A percentile compares a stretch with the other conserved stretches of the same genome.
Conservation (phyloP, 1,140 invertebrate genomes). For the Zaprionus capensis region DNA sequence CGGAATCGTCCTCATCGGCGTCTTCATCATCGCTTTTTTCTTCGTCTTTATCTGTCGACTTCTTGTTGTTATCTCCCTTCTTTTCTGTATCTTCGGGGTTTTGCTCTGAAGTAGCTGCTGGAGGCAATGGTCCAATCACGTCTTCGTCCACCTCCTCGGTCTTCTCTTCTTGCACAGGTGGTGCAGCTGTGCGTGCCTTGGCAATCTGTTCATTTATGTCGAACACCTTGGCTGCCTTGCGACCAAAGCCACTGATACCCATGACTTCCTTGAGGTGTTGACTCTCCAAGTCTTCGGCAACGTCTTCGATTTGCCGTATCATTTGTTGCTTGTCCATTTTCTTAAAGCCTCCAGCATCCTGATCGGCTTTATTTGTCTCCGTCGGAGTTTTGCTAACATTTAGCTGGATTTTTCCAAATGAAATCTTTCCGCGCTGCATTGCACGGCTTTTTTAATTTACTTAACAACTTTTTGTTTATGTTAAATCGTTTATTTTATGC, state of each 20-base stretch:
- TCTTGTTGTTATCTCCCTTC: background rate
- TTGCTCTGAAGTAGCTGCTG: background rate
- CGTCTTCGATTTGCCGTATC: conserved; percentile 87
- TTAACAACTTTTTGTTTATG: conserved; percentile 20
- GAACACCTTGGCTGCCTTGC: conserved; percentile 91
- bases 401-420: conserved; percentile 87
- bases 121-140: conserved; percentile 73
- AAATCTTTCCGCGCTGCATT: conserved; percentile 85
- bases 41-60: conserved; percentile 18
- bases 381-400: conserved; percentile 80
- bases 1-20: conserved; percentile 58
- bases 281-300: conserved; percentile 89
- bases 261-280: conserved; percentile 89
- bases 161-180: conserved; percentile 33
- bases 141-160: conserved; percentile 54
- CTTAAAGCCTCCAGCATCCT: conserved; percentile 86
- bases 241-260: conserved; percentile 91
- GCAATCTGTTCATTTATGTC: conserved; percentile 86
- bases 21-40: conserved; percentile 25
- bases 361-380: conserved; percentile 42
- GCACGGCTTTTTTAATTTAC: background rate
- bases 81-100: conserved; percentile 19
- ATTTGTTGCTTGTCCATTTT: conserved; percentile 86
- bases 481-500: background rate
- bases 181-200: conserved; percentile 63